A percentile compares a stretch with the other conserved stretches of the same genome.
Evolutionary conservation across 2,888 invertebrate genomes (phyloP).

Genomic region (Drosophila austrosaltans): DNA sequence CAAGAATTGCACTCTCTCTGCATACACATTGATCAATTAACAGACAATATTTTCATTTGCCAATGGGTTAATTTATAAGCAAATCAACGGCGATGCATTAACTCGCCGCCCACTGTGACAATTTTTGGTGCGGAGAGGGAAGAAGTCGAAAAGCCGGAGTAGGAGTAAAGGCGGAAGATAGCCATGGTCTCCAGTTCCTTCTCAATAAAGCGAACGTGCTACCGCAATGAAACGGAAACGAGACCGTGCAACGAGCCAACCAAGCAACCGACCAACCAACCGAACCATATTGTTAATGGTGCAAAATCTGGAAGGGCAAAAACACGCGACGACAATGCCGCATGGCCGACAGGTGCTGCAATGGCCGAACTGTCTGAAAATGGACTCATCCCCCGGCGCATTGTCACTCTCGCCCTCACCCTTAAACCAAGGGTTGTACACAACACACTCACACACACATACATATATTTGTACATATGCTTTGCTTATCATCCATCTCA

Average conservation of each 20-base stretch:
- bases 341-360: constrained; percentile 79
- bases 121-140: neutral
- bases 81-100: constrained; percentile 70
- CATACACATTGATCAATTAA: constrained; percentile 84
- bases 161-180: constrained; percentile 12
- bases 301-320: constrained; percentile 69
- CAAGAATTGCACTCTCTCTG: constrained; percentile 57
- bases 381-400: constrained; percentile 20
- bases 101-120: constrained; percentile 27
- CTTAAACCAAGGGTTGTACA: constrained; percentile 50
- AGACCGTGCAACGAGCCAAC: constrained; percentile 41
- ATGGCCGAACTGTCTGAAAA: constrained; percentile 67
- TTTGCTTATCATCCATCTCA: constrained; percentile 32
- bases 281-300: constrained; percentile 76
- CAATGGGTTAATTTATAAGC: constrained; percentile 83
- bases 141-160: neutral
- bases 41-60: constrained; percentile 84
- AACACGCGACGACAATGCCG: constrained; percentile 45
- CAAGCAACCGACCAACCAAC: constrained; percentile 21
- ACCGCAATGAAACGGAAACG: constrained; percentile 2
- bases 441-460: constrained; percentile 41
- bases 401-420: constrained; percentile 30
- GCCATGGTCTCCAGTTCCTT: constrained; percentile 51
- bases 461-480: constrained; percentile 22
- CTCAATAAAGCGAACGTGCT: constrained; percentile 50